Percentiles rank a stretch among this genome's conserved stretches.
Evolutionary conservation across 2,797 vertebrate genomes (phyloP).

Genomic region (Clamator glandarius): DNA sequence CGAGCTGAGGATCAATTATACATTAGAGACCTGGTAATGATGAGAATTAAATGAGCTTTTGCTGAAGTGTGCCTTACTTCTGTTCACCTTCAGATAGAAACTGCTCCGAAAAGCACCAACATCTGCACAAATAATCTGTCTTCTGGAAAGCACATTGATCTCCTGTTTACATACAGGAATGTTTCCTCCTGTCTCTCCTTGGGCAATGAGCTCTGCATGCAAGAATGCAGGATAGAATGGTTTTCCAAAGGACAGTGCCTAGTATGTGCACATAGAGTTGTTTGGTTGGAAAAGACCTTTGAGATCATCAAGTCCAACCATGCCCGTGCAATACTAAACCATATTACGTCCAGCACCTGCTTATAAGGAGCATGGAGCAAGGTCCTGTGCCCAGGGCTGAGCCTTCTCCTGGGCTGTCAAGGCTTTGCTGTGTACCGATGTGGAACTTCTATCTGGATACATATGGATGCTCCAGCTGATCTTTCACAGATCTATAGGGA

Average conservation of each 20-base stretch:
- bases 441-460: neutral
- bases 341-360: rapidly evolving
- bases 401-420: neutral
- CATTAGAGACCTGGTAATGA: constrained; percentile 70
- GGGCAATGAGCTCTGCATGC: neutral
- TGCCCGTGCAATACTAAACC: neutral
- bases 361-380: rapidly evolving
- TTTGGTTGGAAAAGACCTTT: too few species aligned
- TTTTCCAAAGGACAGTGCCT: neutral
- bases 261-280: neutral
- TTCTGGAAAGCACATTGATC: constrained; percentile 46
- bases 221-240: rapidly evolving
- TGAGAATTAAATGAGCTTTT: constrained; percentile 75
- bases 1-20: constrained; percentile 68
- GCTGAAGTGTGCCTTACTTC: constrained; percentile 27
- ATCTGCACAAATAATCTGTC: constrained; percentile 72
- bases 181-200: neutral
- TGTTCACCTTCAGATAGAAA: constrained; percentile 56
- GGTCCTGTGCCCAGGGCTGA: neutral
- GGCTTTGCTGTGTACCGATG: neutral
- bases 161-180: neutral
- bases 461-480: neutral
- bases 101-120: constrained; percentile 66
- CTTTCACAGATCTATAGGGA: neutral
- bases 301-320: too few species aligned